These are phyloP conservation scores for Leucoraja erinaceus DNA, from an alignment of 2,113 vertebrate genomes.

Conservation along the genomic window DNA sequence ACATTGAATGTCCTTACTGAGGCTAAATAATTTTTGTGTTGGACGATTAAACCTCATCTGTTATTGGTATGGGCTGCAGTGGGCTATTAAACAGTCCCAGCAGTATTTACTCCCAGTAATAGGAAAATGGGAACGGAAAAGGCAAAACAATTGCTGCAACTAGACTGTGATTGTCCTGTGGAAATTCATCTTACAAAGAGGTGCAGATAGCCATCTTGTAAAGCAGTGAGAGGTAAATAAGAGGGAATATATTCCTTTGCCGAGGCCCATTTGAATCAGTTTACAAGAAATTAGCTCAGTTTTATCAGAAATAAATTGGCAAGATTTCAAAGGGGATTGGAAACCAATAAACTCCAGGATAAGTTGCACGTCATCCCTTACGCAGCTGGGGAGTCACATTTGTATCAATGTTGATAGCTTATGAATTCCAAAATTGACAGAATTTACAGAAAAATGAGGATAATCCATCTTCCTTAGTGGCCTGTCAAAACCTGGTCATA, in stretches of 20 bases:
- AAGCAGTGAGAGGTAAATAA: constrained; percentile 61
- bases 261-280: constrained; percentile 52
- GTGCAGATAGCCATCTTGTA: constrained; percentile 52
- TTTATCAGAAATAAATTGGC: constrained; percentile 19
- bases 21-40: constrained; percentile 84
- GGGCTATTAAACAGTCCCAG: constrained; percentile 85
- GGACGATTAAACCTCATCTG: constrained; percentile 95
- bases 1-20: constrained; percentile 72
- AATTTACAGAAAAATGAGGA: constrained; percentile 99
- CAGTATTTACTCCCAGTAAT: constrained; percentile 82
- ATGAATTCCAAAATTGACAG: constrained; percentile 99
- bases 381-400: constrained; percentile 77
- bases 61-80: constrained; percentile 95
- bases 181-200: constrained; percentile 63
- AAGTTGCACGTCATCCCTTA: constrained; percentile 49
- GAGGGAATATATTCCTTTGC: constrained; percentile 57
- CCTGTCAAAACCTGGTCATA: constrained; percentile 98
- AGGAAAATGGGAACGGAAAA: constrained; percentile 78
- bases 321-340: constrained; percentile 42
- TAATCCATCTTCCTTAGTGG: constrained; percentile 99
- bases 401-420: constrained; percentile 94
- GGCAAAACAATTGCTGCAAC: constrained; percentile 73
- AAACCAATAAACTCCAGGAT: constrained; percentile 46
- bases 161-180: constrained; percentile 65
- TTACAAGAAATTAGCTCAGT: constrained; percentile 40